Evolutionary conservation across 2,888 invertebrate genomes (phyloP).

Genomic region (Notodonta dromedarius): DNA sequence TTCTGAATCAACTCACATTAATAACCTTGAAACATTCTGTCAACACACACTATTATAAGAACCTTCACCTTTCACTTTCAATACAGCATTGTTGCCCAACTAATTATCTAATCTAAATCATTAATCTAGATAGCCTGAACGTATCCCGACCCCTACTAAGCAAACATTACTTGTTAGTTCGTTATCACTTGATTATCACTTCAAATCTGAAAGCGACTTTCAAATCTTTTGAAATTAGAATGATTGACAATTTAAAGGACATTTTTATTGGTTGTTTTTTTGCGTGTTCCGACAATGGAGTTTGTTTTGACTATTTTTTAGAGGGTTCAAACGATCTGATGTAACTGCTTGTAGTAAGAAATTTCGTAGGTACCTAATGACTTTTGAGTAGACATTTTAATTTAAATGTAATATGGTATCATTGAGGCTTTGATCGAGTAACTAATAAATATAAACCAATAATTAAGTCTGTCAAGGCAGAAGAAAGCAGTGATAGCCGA

Average conservation of each 20-base stretch:
- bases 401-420: no score
- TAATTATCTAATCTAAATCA: constrained; percentile 68
- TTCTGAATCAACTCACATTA: constrained; percentile 23
- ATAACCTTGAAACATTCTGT: constrained; percentile 36
- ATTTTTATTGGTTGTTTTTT: not conserved
- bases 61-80: constrained; percentile 65
- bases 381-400: no score
- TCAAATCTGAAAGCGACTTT: constrained; percentile 10
- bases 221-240: constrained; percentile 26
- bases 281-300: not conserved
- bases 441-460: no score
- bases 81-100: constrained; percentile 53
- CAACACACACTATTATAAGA: constrained; percentile 46
- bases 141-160: constrained; percentile 29
- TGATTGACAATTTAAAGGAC: constrained; percentile 13
- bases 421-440: no score
- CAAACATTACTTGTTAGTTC: constrained; percentile 4
- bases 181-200: constrained; percentile 18
- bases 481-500: no score
- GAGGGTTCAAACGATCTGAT: not conserved
- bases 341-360: not conserved
- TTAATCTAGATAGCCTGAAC: constrained; percentile 56
- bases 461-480: no score
- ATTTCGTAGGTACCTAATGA: no score
- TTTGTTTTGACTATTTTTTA: not conserved